phyloP scores from a whole-genome alignment of 2,888 invertebrate genomes.

The Drosophila hawaiiensis region DNA sequence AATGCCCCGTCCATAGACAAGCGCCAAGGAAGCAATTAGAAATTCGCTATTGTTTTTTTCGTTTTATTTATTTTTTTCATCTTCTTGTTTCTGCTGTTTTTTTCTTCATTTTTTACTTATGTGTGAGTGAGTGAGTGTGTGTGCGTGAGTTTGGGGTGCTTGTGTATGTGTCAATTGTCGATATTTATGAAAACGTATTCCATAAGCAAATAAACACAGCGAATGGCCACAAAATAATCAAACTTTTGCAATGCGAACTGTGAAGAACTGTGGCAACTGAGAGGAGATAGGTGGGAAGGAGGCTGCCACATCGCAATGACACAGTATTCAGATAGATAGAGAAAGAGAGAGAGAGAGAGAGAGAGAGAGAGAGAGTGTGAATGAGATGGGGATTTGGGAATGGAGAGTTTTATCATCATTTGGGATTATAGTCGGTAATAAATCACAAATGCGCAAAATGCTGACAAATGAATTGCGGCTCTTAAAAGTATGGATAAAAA shows the following conservation, averaged over 20 bases:
- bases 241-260: conserved; percentile 11
- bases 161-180: conserved; percentile 53
- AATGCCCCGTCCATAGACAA: conserved; percentile 27
- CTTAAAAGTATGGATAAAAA: not conserved
- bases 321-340: not conserved
- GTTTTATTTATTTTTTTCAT: conserved; percentile 14
- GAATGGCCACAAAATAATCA: conserved; percentile 42
- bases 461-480: conserved; percentile 34
- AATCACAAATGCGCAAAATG: conserved; percentile 19
- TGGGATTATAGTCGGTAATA: conserved; percentile 11
- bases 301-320: conserved; percentile 10
- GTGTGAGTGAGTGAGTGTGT: conserved; percentile 4
- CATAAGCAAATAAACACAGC: conserved; percentile 45
- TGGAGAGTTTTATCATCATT: conserved; percentile 24
- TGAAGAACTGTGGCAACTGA: not conserved
- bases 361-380: not conserved
- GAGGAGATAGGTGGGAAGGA: not conserved
- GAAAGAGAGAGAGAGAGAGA: not conserved
- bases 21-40: conserved; percentile 57
- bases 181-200: conserved; percentile 49
- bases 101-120: conserved; percentile 14
- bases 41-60: conserved; percentile 44
- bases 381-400: not conserved
- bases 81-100: conserved; percentile 12
- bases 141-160: conserved; percentile 6